phyloP scores from a whole-genome alignment of 2,797 vertebrate species.

The Meda fulgida region DNA sequence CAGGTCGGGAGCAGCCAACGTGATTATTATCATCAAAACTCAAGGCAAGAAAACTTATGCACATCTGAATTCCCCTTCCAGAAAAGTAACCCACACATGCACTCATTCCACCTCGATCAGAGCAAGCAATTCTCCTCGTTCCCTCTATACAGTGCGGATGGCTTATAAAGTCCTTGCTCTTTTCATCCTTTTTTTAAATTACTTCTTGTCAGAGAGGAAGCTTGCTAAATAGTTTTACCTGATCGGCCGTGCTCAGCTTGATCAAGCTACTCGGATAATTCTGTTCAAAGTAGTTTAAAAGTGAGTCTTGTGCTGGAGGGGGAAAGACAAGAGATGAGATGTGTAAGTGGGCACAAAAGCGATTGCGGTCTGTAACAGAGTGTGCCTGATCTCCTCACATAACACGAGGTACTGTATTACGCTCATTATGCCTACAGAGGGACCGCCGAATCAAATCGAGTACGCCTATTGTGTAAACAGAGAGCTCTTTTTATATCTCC shows the following conservation, averaged over 20 bases:
- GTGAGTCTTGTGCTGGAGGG: constrained; percentile 65
- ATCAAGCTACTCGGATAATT: constrained; percentile 69
- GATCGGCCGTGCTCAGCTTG: constrained; percentile 41
- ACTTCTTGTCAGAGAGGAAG: constrained; percentile 58
- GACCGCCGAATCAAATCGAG: constrained; percentile 44
- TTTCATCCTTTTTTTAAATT: constrained; percentile 59
- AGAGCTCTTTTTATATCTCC: constrained; percentile 36
- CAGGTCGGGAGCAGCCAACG: constrained; percentile 57
- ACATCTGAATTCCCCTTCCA: neutral
- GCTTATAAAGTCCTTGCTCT: constrained; percentile 21
- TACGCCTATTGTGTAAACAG: constrained; percentile 52
- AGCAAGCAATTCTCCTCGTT: constrained; percentile 10
- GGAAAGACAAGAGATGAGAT: constrained; percentile 42
- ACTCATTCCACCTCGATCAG: constrained; percentile 21
- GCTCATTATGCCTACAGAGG: constrained; percentile 50
- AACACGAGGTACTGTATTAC: constrained; percentile 47
- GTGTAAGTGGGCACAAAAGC: constrained; percentile 58
- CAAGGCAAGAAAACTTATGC: constrained; percentile 33
- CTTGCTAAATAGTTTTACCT: constrained; percentile 43
- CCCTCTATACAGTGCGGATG: constrained; percentile 13
- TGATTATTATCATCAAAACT: constrained; percentile 56
- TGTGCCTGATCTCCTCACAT: constrained; percentile 48
- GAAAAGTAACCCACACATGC: constrained; percentile 4
- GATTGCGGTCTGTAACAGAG: constrained; percentile 35
- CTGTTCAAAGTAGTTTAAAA: constrained; percentile 73